These are phyloP conservation scores for Acleris laterana DNA, from an alignment of 2,888 invertebrate species.

Conservation along the genomic window DNA sequence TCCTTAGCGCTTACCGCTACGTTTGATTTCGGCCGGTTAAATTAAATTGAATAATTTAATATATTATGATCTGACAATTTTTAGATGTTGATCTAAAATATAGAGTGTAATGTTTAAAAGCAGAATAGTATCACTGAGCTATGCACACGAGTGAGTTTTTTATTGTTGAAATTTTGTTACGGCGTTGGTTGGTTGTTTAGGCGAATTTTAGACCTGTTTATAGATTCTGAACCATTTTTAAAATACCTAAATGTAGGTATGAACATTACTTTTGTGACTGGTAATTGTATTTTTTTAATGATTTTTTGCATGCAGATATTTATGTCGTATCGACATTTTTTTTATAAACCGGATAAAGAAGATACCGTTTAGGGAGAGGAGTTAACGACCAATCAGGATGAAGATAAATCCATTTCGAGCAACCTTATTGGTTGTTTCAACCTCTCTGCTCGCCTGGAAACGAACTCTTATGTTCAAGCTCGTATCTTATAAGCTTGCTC, in stretches of 20 bases:
- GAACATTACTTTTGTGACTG: constrained; percentile 18
- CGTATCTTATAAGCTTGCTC: too few species aligned
- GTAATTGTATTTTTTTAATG: constrained; percentile 16
- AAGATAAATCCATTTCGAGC: too few species aligned
- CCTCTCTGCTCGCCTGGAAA: too few species aligned
- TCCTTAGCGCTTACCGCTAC: too few species aligned
- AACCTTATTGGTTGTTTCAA: too few species aligned
- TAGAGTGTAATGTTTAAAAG: too few species aligned
- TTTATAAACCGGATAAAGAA: too few species aligned
- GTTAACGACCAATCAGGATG: too few species aligned
- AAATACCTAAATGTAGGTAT: constrained; percentile 27
- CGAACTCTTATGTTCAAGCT: too few species aligned
- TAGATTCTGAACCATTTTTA: constrained; percentile 9
- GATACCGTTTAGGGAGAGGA: too few species aligned
- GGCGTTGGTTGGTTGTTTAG: constrained; percentile 21
- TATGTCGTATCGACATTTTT: constrained; percentile 35
- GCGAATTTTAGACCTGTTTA: constrained; percentile 19
- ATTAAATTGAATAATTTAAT: too few species aligned
- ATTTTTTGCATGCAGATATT: constrained; percentile 1
- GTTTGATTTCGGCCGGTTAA: too few species aligned
- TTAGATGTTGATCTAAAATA: background rate
- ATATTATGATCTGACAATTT: constrained; percentile 4
- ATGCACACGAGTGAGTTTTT: constrained; percentile 14
- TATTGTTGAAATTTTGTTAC: constrained; percentile 30
- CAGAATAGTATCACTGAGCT: background rate